Base-by-base conservation (phyloP, 2,888 invertebrate species). In the Diarsia dahlii region DNA sequence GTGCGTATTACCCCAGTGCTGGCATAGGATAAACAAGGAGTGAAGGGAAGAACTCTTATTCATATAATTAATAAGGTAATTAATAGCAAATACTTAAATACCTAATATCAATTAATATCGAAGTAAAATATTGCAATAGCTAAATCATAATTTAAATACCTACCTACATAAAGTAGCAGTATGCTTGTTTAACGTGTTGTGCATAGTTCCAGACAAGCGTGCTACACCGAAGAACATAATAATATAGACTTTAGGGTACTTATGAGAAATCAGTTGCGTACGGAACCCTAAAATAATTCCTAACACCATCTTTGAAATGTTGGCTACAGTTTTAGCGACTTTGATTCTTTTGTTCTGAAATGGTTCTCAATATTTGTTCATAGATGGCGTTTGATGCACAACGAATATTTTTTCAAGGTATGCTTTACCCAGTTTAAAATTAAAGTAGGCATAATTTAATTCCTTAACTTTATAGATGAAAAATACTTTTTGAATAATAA, bases 251-350 rank as follows among this genome's bases (percentile, higher is more conserved):
- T 5, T 39, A 39, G 39, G 39, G 39, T 39, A 39, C 8, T n/a
- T n/a, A n/a, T n/a, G 39, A 39, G 6, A 39, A 39, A 39, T 39
- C 39, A 39, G 8, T 39, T 39, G 3, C 8, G 0, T 39, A 18
- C 12, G 48, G 18, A 52, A n/a, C 13, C 45, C 15, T 15, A n/a
- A 79, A 69, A 58, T 52, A 23, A 0, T 1, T 46, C 20, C 28
- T 23, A 75, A 54, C 81, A 45, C 77, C 77, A 77, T 77, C 81
- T 78, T 74, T 81, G 45, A 34, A 58, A 58, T 34, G 0, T 15
- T 23, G 4, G 64, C 52, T 50, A 52, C 50, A 81, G 56, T 52
- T 64, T 50, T 20, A 34, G 15, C 54, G 9, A 5, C n/a, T 56
- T 39, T 48, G 23, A 13, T 56, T 13, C 23, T n/a, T 54, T 82